Conservation (phyloP, 2,113 vertebrate genomes). For the Tragelaphus imberbis region DNA sequence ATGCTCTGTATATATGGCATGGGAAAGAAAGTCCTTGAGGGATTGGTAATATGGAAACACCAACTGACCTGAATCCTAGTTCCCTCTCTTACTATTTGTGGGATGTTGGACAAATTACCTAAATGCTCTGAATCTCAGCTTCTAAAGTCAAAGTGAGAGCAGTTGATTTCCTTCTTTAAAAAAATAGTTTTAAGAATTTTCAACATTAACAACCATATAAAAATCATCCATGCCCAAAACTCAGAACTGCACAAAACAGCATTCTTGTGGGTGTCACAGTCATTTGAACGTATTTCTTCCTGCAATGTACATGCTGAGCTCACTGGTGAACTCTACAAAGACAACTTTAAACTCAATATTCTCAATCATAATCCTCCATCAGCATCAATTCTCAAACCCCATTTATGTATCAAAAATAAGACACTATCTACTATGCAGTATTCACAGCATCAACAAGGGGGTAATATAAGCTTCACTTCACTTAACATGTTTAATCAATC, state of each 20-base stretch:
- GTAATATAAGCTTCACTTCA: slow-evolving; percentile 84
- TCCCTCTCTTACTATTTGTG: background rate
- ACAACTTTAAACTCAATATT: slow-evolving; percentile 81
- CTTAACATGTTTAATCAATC: slow-evolving; percentile 84
- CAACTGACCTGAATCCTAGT: background rate
- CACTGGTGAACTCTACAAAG: slow-evolving; percentile 78
- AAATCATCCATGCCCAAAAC: slow-evolving; percentile 86
- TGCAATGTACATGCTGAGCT: slow-evolving; percentile 78
- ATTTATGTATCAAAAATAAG: slow-evolving; percentile 88
- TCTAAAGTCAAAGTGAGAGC: background rate
- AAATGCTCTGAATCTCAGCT: background rate
- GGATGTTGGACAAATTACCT: background rate
- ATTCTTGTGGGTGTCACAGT: slow-evolving; percentile 85
- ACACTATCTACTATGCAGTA: slow-evolving; percentile 86
- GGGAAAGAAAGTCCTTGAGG: background rate
- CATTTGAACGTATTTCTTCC: slow-evolving; percentile 82
- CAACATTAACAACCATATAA: slow-evolving; percentile 91
- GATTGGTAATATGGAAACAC: background rate
- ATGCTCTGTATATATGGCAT: background rate
- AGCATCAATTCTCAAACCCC: slow-evolving; percentile 83
- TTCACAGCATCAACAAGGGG: slow-evolving; percentile 80
- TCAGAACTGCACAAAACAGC: slow-evolving; percentile 88
- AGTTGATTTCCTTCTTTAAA: background rate
- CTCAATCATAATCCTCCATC: slow-evolving; percentile 76
- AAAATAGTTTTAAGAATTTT: slow-evolving; percentile 90